These are phyloP conservation scores for Drosophila monieri DNA, from an alignment of 2,888 invertebrate genomes.

Conservation along the genomic window DNA sequence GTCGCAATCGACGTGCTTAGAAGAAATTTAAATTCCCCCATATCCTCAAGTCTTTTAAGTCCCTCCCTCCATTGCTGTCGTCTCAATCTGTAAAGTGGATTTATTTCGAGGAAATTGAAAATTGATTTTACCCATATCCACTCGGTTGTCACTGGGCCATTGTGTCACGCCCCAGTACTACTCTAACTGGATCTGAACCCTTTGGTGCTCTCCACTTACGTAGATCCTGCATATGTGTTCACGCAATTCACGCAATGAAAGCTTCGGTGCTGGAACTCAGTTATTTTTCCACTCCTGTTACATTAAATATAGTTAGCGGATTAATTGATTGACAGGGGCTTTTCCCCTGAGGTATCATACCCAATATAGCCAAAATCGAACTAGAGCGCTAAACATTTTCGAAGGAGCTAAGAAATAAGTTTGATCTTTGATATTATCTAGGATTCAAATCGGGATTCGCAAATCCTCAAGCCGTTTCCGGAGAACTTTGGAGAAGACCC, in stretches of 20 bases:
- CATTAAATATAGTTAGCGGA: slow-evolving; percentile 45
- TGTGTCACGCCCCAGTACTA: slow-evolving; percentile 28
- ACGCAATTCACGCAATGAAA: slow-evolving; percentile 71
- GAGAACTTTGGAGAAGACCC: not conserved
- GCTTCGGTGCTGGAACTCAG: slow-evolving; percentile 37
- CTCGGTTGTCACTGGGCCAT: slow-evolving; percentile 20
- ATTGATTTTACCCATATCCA: slow-evolving; percentile 63
- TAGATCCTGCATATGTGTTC: slow-evolving; percentile 25
- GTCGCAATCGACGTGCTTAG: slow-evolving; percentile 67
- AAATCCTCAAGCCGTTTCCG: slow-evolving; percentile 12
- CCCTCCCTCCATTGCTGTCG: slow-evolving; percentile 21
- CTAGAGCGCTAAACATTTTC: slow-evolving; percentile 3
- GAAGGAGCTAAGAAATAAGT: slow-evolving; percentile 29
- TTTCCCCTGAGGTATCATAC: slow-evolving; percentile 8
- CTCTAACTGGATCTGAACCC: slow-evolving; percentile 8
- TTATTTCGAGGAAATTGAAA: slow-evolving; percentile 76
- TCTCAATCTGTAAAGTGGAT: slow-evolving; percentile 75
- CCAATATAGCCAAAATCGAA: not conserved
- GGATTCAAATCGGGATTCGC: slow-evolving; percentile 13
- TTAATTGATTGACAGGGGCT: slow-evolving; percentile 70
- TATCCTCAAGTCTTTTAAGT: slow-evolving; percentile 9
- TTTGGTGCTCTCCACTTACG: slow-evolving; percentile 18
- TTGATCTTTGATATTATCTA: slow-evolving; percentile 23
- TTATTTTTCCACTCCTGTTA: slow-evolving; percentile 24
- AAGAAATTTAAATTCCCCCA: slow-evolving; percentile 69